Percentiles rank a stretch among this genome's conserved stretches.
Evolutionary conservation across 2,888 invertebrate genomes (phyloP).

Genomic region (Aphidius colemani): DNA sequence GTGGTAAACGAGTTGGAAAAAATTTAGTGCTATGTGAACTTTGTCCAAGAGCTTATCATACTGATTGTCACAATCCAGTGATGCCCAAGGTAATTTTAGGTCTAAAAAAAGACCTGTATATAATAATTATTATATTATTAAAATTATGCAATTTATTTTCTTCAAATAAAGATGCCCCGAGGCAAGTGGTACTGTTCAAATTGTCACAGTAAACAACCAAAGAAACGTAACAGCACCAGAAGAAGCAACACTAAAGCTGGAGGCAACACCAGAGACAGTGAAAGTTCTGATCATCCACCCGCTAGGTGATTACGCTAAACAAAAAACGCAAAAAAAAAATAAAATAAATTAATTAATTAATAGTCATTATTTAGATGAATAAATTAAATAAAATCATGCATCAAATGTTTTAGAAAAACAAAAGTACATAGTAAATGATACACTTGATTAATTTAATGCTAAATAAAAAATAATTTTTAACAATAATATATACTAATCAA

Average conservation of each 20-base stretch:
- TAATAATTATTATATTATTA: background rate
- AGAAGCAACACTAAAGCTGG: slow-evolving; percentile 58
- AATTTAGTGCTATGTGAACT: slow-evolving; percentile 85
- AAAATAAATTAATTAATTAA: slow-evolving; percentile 44
- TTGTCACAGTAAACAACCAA: slow-evolving; percentile 83
- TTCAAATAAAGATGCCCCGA: slow-evolving; percentile 68
- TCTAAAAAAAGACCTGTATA: background rate
- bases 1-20: slow-evolving; percentile 75
- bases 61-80: slow-evolving; percentile 90
- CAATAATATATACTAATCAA: background rate
- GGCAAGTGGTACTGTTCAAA: slow-evolving; percentile 90
- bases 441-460: slow-evolving; percentile 12
- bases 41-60: slow-evolving; percentile 90
- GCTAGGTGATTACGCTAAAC: slow-evolving; percentile 62
- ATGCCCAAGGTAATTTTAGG: slow-evolving; percentile 67
- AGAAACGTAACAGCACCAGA: slow-evolving; percentile 61
- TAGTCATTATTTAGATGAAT: slow-evolving; percentile 14
- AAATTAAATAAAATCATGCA: slow-evolving; percentile 30
- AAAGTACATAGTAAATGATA: slow-evolving; percentile 20
- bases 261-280: slow-evolving; percentile 63
- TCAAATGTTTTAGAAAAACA: slow-evolving; percentile 15
- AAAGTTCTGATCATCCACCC: slow-evolving; percentile 65
- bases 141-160: background rate
- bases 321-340: slow-evolving; percentile 43
- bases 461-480: slow-evolving; percentile 4